Evolutionary conservation across 37 sponge, comb jelly and placozoan species (phyloP), one percentile per base, ranked within the genome.

Genomic region (Ianthella basta): DNA sequence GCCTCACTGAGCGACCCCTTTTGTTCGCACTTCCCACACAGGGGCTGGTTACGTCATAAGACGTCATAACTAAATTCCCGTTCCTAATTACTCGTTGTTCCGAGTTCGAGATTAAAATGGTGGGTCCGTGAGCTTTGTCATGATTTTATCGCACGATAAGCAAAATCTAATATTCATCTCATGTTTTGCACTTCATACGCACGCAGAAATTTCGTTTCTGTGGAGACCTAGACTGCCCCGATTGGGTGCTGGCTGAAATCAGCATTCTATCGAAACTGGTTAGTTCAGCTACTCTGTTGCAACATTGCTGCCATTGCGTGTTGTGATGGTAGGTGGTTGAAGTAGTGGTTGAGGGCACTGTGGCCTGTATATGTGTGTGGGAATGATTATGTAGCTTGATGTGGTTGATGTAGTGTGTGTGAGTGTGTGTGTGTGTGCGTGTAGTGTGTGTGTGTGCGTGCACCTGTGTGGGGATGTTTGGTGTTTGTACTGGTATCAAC

Each of bases 181-280:
- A n/a, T n/a, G n/a, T n/a, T n/a, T n/a, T n/a, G n/a, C n/a, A n/a
- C n/a, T n/a, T n/a, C n/a, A n/a, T n/a, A n/a, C n/a, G n/a, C n/a
- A n/a, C n/a, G n/a, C 60, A 95, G 97, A 92, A 87, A 88, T 98
- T 98, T 59, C 92, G 97, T 57, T 98, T 98, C 79, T 96, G 99
- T 89, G 99, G 99, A n/a, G 99, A 96, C 60, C 77, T 95, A 40
- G 99, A 98, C 82, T 98, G 99, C 81, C 99, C 99, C 16, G 99
- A 98, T 82, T 98, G 99, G 99, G 87, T 98, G 35, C 79, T 98
- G 37, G 99, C 99, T 19, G 99, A 98, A 72, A 98, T 98, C 73
- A 95, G 96, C 60, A 92, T 91, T 23, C 90, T 98, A 0, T 98
- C 99, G 0, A 94, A 91, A 65, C 84, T 98, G 70, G 94, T 95